Percentiles rank a stretch among this genome's conserved stretches.
These are phyloP conservation scores for Telmatherina bonti DNA, from an alignment of 2,797 vertebrate species.

Conservation along the genomic window DNA sequence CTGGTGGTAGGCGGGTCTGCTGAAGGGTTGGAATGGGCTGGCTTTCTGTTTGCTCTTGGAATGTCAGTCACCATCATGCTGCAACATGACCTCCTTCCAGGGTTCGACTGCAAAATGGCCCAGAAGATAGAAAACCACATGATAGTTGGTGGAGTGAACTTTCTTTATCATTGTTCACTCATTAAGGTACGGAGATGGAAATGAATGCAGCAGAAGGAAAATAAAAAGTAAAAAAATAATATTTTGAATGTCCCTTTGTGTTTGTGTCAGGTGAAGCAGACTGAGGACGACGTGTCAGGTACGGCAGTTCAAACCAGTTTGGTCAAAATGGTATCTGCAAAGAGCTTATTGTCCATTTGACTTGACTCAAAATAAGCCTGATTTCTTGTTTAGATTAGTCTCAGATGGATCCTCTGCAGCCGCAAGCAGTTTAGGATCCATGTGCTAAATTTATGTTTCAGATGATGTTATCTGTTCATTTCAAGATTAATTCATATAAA, in stretches of 20 bases:
- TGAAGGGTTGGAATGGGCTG: conserved; percentile 87
- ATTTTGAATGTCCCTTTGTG: background rate
- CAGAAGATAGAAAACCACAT: conserved; percentile 85
- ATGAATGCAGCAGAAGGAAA: background rate
- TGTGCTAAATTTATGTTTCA: no score
- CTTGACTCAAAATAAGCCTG: no score
- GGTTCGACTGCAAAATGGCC: conserved; percentile 87
- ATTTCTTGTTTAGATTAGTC: no score
- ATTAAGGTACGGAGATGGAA: conserved; percentile 74
- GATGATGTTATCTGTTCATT: no score
- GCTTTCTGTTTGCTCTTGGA: conserved; percentile 86
- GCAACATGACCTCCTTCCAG: conserved; percentile 83
- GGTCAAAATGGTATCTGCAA: background rate
- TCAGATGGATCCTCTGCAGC: no score
- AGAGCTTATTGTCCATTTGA: no score
- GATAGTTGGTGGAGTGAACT: conserved; percentile 84
- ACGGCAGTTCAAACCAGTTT: background rate
- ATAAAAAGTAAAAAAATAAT: background rate
- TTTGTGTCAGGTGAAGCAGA: conserved; percentile 80
- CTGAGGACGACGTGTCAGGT: conserved; percentile 52
- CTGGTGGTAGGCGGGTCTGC: conserved; percentile 87
- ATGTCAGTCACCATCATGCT: conserved; percentile 86
- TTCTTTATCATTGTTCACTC: conserved; percentile 81
- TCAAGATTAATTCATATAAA: no score
- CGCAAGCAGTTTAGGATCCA: no score